Conservation (phyloP, 2,113 vertebrate genomes). For the Halichoeres trimaculatus region DNA sequence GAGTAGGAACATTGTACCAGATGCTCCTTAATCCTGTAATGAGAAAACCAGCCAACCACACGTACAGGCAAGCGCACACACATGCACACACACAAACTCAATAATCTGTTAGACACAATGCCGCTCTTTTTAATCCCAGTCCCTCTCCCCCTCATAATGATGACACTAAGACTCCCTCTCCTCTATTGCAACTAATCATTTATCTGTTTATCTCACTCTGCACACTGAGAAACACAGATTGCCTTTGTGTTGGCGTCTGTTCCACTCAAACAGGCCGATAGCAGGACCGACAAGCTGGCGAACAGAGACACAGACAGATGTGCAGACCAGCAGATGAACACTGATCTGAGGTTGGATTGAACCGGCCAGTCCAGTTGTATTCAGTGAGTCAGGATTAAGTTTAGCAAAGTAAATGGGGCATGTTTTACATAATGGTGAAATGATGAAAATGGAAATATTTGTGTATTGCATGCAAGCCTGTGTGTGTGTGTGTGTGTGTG, state of each 20-base stretch:
- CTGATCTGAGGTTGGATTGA: constrained; percentile 38
- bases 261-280: constrained; percentile 48
- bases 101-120: constrained; percentile 73
- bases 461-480: neutral
- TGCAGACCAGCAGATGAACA: constrained; percentile 41
- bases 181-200: constrained; percentile 71
- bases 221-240: constrained; percentile 64
- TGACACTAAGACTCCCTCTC: constrained; percentile 67
- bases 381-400: constrained; percentile 55
- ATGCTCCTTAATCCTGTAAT: constrained; percentile 81
- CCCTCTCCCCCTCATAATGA: constrained; percentile 63
- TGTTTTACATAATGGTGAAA: constrained; percentile 31
- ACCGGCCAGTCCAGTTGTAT: constrained; percentile 13
- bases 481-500: neutral
- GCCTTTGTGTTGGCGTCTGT: constrained; percentile 65
- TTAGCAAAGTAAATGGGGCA: constrained; percentile 47
- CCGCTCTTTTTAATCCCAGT: constrained; percentile 72
- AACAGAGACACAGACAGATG: constrained; percentile 56
- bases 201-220: constrained; percentile 72
- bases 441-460: constrained; percentile 26
- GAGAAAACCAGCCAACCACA: constrained; percentile 77
- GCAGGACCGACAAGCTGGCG: constrained; percentile 45
- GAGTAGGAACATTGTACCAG: constrained; percentile 77
- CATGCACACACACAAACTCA: constrained; percentile 32
- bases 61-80: constrained; percentile 30